phyloP scores from a whole-genome alignment of 2,113 vertebrate genomes.

The Eudyptes chrysolophus region DNA sequence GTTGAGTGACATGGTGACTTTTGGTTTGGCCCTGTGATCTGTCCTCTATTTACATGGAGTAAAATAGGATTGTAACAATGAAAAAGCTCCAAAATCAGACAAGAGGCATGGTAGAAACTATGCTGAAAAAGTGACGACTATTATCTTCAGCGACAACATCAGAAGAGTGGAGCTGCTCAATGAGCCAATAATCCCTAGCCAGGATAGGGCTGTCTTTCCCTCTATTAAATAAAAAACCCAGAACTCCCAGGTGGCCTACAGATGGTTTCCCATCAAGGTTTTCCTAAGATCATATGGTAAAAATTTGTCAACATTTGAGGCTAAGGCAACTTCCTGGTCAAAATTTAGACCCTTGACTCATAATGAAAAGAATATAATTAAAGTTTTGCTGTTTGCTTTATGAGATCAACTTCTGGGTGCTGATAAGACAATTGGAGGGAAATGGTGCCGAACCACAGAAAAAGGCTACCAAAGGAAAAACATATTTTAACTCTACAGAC shows the following conservation, averaged over 20 bases:
- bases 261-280: not conserved
- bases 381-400: slow-evolving; percentile 3
- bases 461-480: not conserved
- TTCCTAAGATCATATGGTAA: not conserved
- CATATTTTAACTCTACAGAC: not conserved
- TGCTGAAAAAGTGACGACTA: not conserved
- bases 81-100: not conserved
- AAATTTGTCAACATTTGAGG: not conserved
- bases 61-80: not conserved
- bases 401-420: slow-evolving; percentile 3
- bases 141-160: not conserved
- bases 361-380: slow-evolving; percentile 9
- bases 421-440: not conserved
- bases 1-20: not conserved
- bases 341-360: not conserved
- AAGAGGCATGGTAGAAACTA: not conserved
- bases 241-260: slow-evolving; percentile 16
- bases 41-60: not conserved
- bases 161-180: not conserved
- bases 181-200: not conserved
- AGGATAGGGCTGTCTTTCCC: not conserved
- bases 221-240: not conserved
- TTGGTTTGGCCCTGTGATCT: not conserved
- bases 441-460: not conserved
- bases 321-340: not conserved